Evolutionary conservation across 2,797 vertebrate species (phyloP), one percentile per base, ranked within the genome.

Genomic region (Crenichthys baileyi): DNA sequence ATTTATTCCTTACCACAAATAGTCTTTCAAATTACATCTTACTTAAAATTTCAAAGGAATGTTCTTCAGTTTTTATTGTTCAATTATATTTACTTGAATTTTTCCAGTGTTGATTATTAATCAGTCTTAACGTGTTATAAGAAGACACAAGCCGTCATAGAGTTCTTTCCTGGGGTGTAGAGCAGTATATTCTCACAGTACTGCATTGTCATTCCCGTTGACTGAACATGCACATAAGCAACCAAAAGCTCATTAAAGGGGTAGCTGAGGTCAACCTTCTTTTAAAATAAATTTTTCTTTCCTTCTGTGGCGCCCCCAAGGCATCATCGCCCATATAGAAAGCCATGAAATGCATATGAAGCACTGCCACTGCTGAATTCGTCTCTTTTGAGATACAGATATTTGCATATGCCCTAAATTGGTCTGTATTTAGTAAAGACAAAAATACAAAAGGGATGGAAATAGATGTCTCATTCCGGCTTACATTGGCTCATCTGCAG

Each of bases 391-490:
- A 46, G 1, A 70, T 48, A 13, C 7, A 46, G 13, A 70, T 46
- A 48, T 48, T 70, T 70, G 67, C 13, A 46, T 48, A 15, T 70
- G 24, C 44, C 26, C 67, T 16, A n/a, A 46, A 15, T 70, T 44
- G 8, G 26, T 70, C 44, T 41, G 24, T 18, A 48, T 70, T 70
- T 70, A 48, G 67, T 46, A 46, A 46, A 70, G 39, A 46, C 58
- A 67, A 55, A 79, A 73, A 79, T 26, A 26, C 24, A 58, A 70
- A 60, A 70, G 20, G 3, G 73, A 73, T 63, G 73, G 41, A 90
- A 84, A 76, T 60, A 76, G 76, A 82, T 51, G 3, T 87, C 76
- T 91, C 78, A 79, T 82, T 82, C 73, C 2, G 4, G 73, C 46
- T 68, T 53, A 72, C 73, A 76, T 51, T 26, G 48, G 68, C 80